These are phyloP conservation scores for Ariolimax columbianus DNA, from an alignment of 2,888 invertebrate species.

Conservation along the genomic window DNA sequence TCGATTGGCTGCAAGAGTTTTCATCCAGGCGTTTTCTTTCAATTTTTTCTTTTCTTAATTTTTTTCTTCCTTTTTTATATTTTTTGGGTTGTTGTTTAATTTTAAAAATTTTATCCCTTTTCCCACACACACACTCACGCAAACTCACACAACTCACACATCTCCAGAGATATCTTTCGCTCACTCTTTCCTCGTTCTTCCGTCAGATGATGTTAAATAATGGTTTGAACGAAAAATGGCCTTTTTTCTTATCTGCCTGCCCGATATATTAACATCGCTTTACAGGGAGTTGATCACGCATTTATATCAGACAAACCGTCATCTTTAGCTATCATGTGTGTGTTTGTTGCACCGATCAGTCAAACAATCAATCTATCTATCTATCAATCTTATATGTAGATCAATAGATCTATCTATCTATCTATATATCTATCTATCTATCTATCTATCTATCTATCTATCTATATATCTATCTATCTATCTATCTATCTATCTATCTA, in stretches of 20 bases:
- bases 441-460: no score
- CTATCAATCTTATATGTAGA: no score
- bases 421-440: no score
- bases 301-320: no score
- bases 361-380: no score
- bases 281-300: no score
- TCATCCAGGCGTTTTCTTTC: neutral
- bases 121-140: neutral
- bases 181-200: neutral
- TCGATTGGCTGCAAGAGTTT: slow-evolving; percentile 9
- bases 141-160: neutral
- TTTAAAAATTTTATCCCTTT: neutral
- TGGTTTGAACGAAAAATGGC: neutral
- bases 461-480: no score
- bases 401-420: no score
- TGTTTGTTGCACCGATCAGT: no score
- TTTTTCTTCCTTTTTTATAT: no score
- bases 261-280: neutral
- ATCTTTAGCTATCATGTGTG: no score
- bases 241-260: neutral
- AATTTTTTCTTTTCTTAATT: slow-evolving; percentile 10
- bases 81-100: neutral
- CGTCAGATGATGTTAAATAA: neutral
- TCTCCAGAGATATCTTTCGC: neutral
- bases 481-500: no score